These are phyloP conservation scores for Urosaurus nigricauda DNA, from an alignment of 2,797 vertebrate species.

Conservation along the genomic window DNA sequence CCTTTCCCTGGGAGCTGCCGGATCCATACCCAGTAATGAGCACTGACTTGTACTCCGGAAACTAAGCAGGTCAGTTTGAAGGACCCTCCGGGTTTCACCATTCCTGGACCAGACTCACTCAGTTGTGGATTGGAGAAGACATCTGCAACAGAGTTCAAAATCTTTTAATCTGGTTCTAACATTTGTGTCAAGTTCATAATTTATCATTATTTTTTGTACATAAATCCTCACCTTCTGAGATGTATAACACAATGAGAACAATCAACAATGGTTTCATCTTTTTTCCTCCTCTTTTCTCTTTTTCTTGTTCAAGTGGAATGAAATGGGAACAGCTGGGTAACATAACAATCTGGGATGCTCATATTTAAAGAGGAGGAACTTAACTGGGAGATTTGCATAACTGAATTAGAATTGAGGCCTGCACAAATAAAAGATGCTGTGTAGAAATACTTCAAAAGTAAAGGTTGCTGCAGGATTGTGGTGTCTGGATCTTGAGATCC, in stretches of 20 bases:
- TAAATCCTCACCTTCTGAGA: neutral
- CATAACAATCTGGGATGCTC: too few species aligned
- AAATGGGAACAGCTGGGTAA: neutral
- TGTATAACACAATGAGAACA: neutral
- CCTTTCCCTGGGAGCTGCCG: slow-evolving; percentile 14
- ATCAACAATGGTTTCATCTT: neutral
- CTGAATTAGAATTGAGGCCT: neutral
- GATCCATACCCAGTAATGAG: neutral
- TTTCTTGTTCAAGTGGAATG: neutral
- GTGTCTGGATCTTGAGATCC: neutral
- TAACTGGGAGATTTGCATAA: neutral
- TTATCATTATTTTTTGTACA: too few species aligned
- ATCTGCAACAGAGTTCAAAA: neutral
- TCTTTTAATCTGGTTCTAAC: too few species aligned
- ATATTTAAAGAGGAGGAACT: neutral
- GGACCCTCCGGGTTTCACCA: slow-evolving; percentile 4
- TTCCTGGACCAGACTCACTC: neutral
- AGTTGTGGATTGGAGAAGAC: slow-evolving; percentile 4
- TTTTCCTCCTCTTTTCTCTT: neutral
- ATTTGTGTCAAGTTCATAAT: neutral
- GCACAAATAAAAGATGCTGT: neutral
- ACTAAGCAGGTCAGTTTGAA: slow-evolving; percentile 30
- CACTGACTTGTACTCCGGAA: neutral
- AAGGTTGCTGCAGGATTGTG: neutral
- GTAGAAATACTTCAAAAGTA: too few species aligned